A percentile compares a stretch with the other conserved stretches of the same genome.
These are phyloP conservation scores for Onchidella celtica DNA, from an alignment of 2,888 invertebrate genomes.

Conservation along the genomic window DNA sequence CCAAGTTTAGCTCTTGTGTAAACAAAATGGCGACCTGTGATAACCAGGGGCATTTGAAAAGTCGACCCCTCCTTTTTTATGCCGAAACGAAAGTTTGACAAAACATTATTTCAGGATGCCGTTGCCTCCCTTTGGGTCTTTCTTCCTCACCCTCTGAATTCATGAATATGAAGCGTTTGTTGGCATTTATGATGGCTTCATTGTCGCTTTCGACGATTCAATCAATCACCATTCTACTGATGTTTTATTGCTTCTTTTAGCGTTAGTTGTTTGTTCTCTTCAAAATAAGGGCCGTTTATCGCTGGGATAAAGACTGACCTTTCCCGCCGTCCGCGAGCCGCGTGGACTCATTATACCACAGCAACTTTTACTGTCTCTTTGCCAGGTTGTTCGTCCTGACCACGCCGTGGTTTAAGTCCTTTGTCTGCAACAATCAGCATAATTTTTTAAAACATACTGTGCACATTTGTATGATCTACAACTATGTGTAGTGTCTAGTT, in stretches of 20 bases:
- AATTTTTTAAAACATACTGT: no score
- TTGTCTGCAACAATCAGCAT: no score
- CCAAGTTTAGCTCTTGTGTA: constrained; percentile 30
- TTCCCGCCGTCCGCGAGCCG: constrained; percentile 23
- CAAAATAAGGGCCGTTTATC: constrained; percentile 5
- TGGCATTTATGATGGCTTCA: constrained; percentile 19
- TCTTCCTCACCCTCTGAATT: background rate
- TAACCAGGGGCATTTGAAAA: constrained; percentile 46
- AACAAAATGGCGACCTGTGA: constrained; percentile 38
- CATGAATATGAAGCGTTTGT: constrained; percentile 42
- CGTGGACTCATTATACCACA: background rate
- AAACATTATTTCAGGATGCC: constrained; percentile 31
- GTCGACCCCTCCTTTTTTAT: constrained; percentile 31
- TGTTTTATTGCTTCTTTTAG: constrained; percentile 12
- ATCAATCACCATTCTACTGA: constrained; percentile 27
- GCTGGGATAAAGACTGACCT: background rate
- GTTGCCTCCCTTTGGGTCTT: background rate
- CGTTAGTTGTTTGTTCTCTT: background rate
- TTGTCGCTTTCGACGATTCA: background rate
- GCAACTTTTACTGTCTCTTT: background rate
- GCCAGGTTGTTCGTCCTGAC: no score
- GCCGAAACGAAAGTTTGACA: constrained; percentile 26
- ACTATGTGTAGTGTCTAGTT: no score
- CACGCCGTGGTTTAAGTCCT: no score
- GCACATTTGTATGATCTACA: no score